Base-by-base conservation (phyloP, 2,888 invertebrate genomes). In the Hypselothyrea guttata region DNA sequence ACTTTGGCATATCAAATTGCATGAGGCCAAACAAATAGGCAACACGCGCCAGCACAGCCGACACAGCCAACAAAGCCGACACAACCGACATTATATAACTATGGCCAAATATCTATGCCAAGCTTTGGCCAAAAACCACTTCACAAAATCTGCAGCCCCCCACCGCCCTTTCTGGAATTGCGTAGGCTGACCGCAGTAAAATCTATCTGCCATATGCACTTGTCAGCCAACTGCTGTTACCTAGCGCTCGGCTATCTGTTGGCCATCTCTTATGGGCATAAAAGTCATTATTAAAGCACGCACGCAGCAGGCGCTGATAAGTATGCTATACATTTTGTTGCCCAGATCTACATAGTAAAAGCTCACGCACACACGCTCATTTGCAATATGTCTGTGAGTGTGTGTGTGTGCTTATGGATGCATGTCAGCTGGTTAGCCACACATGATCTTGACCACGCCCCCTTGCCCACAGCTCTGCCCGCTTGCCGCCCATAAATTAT, bases 1-100 rank as follows among this genome's bases (percentile, higher is more conserved):
- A 76, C 51, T 72, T 69, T 70, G 59, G 62, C 77, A 77, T 77
- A 75, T 76, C 74, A 76, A 76, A 76, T 73, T 67, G 67, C 75
- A 58, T 31, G 12, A 18, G 9, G 8, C 15, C 12, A 40, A 65
- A 65, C 41, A 46, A 38, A 41, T 35, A 52, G 42, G 28, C 33
- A 35, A 33, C 35, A 45, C 31, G 35, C n/a, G 15, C 34, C 41
- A 41, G 42, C 42, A 47, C 28, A 31, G 18, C 1, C 13, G n/a
- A n/a, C n/a, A 40, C 9, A 22, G 22, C 42, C 7, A 27, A 31
- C n/a, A 22, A 2, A 22, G 3, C 22, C 2, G 5, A 22, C 22
- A 22, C 22, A 22, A 22, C 3, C 22, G 22, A 22, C 22, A 5
- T 22, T 22, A 22, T 22, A 22, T 22, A 22, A 22, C 22, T 4